Evolutionary conservation across 2,797 vertebrate genomes (phyloP).

Genomic region (Syncerus caffer): DNA sequence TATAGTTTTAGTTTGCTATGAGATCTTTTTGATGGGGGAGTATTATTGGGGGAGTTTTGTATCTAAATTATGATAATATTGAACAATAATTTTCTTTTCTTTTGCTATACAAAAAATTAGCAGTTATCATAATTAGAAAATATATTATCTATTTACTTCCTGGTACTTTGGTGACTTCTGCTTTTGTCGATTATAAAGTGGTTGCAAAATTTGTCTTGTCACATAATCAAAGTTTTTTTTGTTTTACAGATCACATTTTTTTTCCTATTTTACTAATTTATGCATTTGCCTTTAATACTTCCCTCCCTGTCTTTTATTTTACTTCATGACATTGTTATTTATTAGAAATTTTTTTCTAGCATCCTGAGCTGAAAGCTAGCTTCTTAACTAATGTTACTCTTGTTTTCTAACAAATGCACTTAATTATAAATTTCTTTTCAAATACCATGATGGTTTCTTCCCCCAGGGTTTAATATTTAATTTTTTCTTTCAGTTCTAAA

Average conservation of each 20-base stretch:
- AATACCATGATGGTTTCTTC: not conserved
- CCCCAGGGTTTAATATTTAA: not conserved
- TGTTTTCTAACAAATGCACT: not conserved
- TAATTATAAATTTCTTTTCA: not conserved
- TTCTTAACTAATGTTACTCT: not conserved
- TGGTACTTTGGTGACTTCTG: not conserved
- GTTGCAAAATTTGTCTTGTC: not conserved
- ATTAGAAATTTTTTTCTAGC: not conserved
- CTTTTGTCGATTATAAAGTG: not conserved
- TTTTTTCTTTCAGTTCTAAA: slow-evolving; percentile 21
- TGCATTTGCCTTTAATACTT: not conserved
- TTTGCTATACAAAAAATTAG: not conserved
- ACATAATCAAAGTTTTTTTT: not conserved
- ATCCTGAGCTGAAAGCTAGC: not conserved
- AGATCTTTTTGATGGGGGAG: not conserved
- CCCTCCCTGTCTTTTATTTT: not conserved
- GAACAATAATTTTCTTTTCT: not conserved
- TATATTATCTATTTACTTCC: not conserved
- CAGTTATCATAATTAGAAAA: not conserved
- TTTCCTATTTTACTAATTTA: not conserved
- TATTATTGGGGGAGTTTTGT: not conserved
- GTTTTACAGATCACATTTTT: not conserved
- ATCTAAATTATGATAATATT: not conserved
- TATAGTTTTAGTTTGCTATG: not conserved
- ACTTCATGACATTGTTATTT: slow-evolving; percentile 16